Evolutionary conservation across 2,888 invertebrate genomes (phyloP), one percentile per base, ranked within the genome.

Genomic region (Eupeodes luniger): DNA sequence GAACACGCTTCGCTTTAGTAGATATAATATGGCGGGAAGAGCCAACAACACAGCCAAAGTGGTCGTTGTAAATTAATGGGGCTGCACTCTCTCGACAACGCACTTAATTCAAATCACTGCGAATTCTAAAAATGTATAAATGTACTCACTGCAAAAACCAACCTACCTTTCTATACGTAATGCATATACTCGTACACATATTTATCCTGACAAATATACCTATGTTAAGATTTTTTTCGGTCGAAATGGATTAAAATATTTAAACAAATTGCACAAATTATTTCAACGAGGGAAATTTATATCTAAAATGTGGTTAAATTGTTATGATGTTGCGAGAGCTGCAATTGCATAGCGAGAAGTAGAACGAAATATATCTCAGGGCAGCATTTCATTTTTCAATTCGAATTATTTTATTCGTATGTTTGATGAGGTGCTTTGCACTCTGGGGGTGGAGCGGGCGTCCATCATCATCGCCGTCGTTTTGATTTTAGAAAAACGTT

Each of bases 231-330:
- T 72, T 75, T 77, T 75, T 77, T 16, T 53, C 3, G 64, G 62
- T 72, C 66, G 36, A 67, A 85, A 64, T 14, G 81, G 85, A 88
- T 88, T 88, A 81, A 77, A 64, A 77, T 81, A 74, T 88, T 85
- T 69, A 40, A 36, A 27, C 66, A 40, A 70, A 76, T 70, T 72
- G 72, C 40, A 44, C 47, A 76, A 66, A 76, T 76, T 72, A 76
- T 78, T 79, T 69, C 74, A 80, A 59, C 40, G 57, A 67, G 34
- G 10, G n/a, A 72, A 47, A 14, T 72, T 47, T 5, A 55, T 11
- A 75, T 81, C 67, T 84, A 77, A 81, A 88, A 69, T 84, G 88
- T 53, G 88, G 88, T 78, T 81, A 74, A 81, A 69, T 53, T 53
- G 69, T 70, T 77, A 59, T 70, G 55, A 82, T 69, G 59, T n/a